phyloP scores from a whole-genome alignment of 1,140 invertebrate genomes.

The Muscidifurax raptorellus region DNA sequence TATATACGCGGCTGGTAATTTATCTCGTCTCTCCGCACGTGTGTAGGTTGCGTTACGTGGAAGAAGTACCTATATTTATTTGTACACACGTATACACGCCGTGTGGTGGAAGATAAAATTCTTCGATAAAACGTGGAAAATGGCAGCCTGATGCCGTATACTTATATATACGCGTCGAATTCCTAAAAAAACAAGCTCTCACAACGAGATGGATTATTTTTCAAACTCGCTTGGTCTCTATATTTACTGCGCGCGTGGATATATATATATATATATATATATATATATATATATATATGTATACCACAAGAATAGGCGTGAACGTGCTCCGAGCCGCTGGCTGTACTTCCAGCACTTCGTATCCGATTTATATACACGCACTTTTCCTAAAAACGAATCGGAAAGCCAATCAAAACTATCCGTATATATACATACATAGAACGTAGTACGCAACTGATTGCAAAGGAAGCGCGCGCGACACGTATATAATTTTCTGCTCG shows the following conservation, averaged over 20 bases:
- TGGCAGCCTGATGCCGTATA: background rate
- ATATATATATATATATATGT: no score
- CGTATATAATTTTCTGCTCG: slow-evolving; percentile 1
- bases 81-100: background rate
- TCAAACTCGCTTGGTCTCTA: background rate
- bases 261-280: no score
- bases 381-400: background rate
- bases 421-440: no score
- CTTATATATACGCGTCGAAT: no score
- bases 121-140: background rate
- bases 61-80: background rate
- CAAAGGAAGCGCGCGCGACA: background rate
- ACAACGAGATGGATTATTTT: background rate
- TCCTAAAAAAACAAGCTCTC: background rate
- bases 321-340: background rate
- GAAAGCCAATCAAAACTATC: background rate
- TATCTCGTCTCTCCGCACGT: background rate
- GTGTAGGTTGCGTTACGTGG: background rate
- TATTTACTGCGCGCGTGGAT: background rate
- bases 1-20: background rate
- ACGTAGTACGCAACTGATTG: background rate
- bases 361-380: background rate
- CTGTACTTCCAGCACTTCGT: no score
- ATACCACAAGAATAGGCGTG: no score
- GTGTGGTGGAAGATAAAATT: background rate